Base-by-base conservation (phyloP, 2,113 vertebrate genomes). In the Solea senegalensis region DNA sequence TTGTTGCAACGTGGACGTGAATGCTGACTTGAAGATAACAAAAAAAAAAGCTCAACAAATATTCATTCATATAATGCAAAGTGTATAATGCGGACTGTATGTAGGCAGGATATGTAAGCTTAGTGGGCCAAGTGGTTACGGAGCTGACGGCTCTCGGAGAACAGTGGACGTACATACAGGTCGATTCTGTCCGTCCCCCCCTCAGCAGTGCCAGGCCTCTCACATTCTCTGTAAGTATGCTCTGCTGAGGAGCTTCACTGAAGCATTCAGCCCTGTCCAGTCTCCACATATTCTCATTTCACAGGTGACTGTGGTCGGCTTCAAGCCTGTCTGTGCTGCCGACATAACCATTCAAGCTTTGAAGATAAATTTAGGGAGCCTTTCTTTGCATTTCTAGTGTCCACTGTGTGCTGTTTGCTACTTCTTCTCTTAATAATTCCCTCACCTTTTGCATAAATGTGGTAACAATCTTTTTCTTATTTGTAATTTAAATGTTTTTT, bases 251-350 rank as follows among this genome's bases (percentile, higher is more conserved):
- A 80, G 84, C 84, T 75, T 73, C 84, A 80, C 64, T 44, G 82
- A 53, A 90, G 89, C 90, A 53, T 88, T 92, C 88, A 93, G 83
- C 76, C 89, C 80, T 86, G 87, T 86, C 91, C 80, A 34, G 74
- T 76, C 89, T 86, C 82, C 88, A 90, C 86, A 86, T 80, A 90
- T 93, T 93, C 90, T 91, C 91, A 93, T 93, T 93, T 92, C 92
- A 92, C 91, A 90, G 88, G 89, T 92, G 90, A 90, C 89, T 92
- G 90, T 91, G 86, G 90, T 86, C 83, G 74, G 78, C 86, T 88
- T 88, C 84, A 72, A 89, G 88, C 83, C 84, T 80, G 88, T 86
- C 90, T 80, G 83, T 79, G 84, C 83, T 63, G 81, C 87, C 75
- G 84, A 84, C 85, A 84, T 68, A 78, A 84, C 74, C 85, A 77